Conservation (phyloP, 2,797 vertebrate species). For the Sparidentex hasta region DNA sequence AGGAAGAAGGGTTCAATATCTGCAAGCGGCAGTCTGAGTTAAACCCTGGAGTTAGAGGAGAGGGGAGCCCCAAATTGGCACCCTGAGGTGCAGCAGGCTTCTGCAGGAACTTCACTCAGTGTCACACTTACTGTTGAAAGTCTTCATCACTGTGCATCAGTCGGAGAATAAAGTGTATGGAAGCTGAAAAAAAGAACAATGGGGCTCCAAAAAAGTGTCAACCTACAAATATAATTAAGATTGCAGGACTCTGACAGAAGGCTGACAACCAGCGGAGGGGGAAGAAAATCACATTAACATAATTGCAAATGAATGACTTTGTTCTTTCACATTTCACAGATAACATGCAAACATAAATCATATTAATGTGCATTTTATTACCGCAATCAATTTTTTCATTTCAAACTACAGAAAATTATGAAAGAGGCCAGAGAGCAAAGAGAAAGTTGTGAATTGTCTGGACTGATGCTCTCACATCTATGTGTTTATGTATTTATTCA, state of each 20-base stretch:
- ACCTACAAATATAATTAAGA: neutral
- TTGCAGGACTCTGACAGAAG: neutral
- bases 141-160: neutral
- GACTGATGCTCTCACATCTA: neutral
- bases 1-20: conserved; percentile 33
- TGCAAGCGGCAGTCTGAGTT: conserved; percentile 19
- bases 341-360: conserved; percentile 1
- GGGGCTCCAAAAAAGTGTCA: neutral
- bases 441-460: neutral
- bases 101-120: neutral
- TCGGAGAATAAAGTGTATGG: neutral
- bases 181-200: neutral
- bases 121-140: neutral
- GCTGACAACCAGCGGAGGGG: neutral
- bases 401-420: neutral
- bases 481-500: too few species aligned
- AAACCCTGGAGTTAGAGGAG: conserved; percentile 10
- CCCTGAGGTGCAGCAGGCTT: conserved; percentile 14
- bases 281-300: neutral
- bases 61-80: neutral
- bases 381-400: neutral
- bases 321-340: neutral
- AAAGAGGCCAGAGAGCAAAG: neutral
- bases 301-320: neutral
- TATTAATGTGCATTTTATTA: neutral